Conservation (phyloP, 2,113 vertebrate species). For the Perca fluviatilis region DNA sequence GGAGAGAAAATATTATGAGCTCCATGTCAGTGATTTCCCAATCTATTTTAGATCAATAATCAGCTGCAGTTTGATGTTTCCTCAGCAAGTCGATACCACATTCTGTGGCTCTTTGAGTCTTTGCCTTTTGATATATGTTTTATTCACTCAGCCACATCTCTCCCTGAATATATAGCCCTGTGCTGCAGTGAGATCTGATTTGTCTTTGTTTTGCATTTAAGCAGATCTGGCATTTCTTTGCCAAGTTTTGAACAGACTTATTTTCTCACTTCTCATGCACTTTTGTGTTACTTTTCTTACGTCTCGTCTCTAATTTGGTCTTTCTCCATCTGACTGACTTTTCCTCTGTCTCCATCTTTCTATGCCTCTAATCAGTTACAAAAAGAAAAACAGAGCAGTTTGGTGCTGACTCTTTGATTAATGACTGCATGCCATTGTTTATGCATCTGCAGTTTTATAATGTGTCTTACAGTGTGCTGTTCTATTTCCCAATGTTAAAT, state of each 20-base stretch:
- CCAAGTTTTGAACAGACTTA: conserved; percentile 9
- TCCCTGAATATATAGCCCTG: conserved; percentile 19
- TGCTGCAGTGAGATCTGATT: conserved; percentile 24
- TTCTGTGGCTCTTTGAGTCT: conserved; percentile 32
- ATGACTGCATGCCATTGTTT: conserved; percentile 5
- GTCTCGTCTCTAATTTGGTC: conserved; percentile 18
- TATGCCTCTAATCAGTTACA: conserved; percentile 3
- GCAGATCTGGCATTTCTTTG: conserved; percentile 38
- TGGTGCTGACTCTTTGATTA: conserved; percentile 19
- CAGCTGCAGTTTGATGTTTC: conserved; percentile 38
- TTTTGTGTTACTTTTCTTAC: conserved; percentile 35
- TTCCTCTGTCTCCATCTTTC: neutral
- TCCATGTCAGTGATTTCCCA: conserved; percentile 26
- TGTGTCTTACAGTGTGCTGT: neutral
- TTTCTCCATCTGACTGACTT: neutral
- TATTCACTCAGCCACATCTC: conserved; percentile 41
- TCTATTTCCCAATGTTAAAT: conserved; percentile 2
- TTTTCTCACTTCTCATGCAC: neutral
- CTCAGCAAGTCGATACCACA: conserved; percentile 26
- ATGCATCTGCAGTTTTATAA: conserved; percentile 1
- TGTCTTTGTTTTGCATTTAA: conserved; percentile 10
- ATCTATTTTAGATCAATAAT: conserved; percentile 55
- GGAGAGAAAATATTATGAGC: conserved; percentile 16
- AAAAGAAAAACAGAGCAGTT: neutral
- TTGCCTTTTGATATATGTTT: conserved; percentile 38